Conservation (phyloP, 1,140 invertebrate genomes). For the Cataglyphis hispanica region DNA sequence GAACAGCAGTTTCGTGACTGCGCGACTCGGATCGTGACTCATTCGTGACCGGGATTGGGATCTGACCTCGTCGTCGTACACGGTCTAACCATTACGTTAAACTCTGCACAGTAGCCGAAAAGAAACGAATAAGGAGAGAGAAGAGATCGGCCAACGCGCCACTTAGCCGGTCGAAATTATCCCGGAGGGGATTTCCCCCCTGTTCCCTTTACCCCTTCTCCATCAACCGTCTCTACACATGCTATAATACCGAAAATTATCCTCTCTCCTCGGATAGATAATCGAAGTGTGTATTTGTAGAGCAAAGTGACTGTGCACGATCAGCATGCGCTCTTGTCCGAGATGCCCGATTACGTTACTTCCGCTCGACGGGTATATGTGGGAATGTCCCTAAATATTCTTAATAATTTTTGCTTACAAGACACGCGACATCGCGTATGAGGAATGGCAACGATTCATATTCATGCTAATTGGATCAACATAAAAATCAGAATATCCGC, state of each 20-base stretch:
- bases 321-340: slow-evolving; percentile 31
- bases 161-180: slow-evolving; percentile 54
- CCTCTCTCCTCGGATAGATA: slow-evolving; percentile 25
- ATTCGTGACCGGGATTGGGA: slow-evolving; percentile 74
- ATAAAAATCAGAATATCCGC: slow-evolving; percentile 25
- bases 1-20: slow-evolving; percentile 69
- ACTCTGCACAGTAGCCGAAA: slow-evolving; percentile 67
- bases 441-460: slow-evolving; percentile 11
- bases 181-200: slow-evolving; percentile 7
- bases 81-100: slow-evolving; percentile 72
- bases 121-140: slow-evolving; percentile 44
- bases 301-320: slow-evolving; percentile 49
- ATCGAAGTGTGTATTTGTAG: slow-evolving; percentile 47
- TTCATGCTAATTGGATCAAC: slow-evolving; percentile 28
- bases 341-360: slow-evolving; percentile 36
- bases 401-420: slow-evolving; percentile 53
- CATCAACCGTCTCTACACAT: not conserved
- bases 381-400: slow-evolving; percentile 49
- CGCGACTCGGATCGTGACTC: slow-evolving; percentile 70
- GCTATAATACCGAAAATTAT: slow-evolving; percentile 52
- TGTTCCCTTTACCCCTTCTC: not conserved
- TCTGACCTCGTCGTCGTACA: slow-evolving; percentile 71
- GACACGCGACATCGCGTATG: slow-evolving; percentile 40
- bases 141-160: slow-evolving; percentile 27
- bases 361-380: not conserved